phyloP scores from a whole-genome alignment of 2,888 invertebrate genomes.

The Apotomis turbidana region DNA sequence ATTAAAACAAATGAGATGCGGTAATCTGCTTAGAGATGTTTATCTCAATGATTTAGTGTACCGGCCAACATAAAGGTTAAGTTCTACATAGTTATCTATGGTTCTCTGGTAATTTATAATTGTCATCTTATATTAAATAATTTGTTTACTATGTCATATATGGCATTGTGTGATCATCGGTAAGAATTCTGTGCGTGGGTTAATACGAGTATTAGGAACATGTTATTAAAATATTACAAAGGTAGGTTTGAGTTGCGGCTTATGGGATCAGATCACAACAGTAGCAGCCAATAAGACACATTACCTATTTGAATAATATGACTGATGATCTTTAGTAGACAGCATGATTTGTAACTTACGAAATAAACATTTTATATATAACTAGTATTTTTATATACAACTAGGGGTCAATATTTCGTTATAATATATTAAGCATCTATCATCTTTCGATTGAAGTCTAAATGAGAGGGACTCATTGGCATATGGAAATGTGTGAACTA shows the following conservation, averaged over 20 bases:
- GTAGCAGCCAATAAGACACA: conserved; percentile 4
- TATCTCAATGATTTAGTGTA: conserved; percentile 2
- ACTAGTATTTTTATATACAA: too few species aligned
- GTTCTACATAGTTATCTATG: background rate
- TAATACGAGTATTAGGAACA: conserved; percentile 9
- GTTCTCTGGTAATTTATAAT: conserved; percentile 7
- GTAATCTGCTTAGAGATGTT: conserved; percentile 1
- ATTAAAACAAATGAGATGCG: conserved; percentile 13
- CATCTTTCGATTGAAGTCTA: too few species aligned
- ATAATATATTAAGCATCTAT: too few species aligned
- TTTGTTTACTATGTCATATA: conserved; percentile 9
- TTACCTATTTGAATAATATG: background rate
- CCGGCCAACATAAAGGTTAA: background rate
- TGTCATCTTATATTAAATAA: conserved; percentile 6
- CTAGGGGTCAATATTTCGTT: too few species aligned
- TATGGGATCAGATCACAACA: conserved; percentile 45
- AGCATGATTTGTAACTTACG: background rate
- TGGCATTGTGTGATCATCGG: conserved; percentile 7
- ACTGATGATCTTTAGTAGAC: background rate
- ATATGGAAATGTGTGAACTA: too few species aligned
- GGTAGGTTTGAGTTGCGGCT: conserved; percentile 45
- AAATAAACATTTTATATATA: too few species aligned
- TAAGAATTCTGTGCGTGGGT: background rate
- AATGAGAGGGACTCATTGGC: too few species aligned
- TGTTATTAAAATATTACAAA: conserved; percentile 11